Base-by-base conservation (phyloP, 2,113 vertebrate species). In the Vidua chalybeata region DNA sequence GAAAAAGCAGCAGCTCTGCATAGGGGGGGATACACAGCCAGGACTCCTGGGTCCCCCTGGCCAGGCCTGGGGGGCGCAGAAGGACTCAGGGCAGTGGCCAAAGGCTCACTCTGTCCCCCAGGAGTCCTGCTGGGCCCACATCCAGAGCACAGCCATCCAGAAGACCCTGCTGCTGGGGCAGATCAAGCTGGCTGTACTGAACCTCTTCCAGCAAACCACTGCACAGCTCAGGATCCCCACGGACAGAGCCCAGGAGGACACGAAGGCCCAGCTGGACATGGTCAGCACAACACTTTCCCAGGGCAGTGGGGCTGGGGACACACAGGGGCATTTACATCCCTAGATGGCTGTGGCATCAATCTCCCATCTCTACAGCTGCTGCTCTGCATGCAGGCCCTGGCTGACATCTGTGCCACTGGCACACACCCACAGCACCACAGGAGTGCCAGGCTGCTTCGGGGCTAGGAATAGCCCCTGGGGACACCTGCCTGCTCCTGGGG, bases 91-190 rank as follows among this genome's bases (percentile, higher is more conserved):
- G 43, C 30, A 17, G 31, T 19, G 51, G 58, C 19, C 28, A 10
- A 11, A 11, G 18, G 14, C 11, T 54, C 2, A 1, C 33, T 56
- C 45, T 43, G 17, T 69, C 12, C 49, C 55, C 21, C 95, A 99
- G 99, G 99, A 99, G 87, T 97, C 97, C 52, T 83, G 23, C 74
- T 99, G 98, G 99, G 96, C 96, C n/a, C 97, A 97, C 20, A 96
- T 98, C 84, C 98, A 98, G 96, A 98, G 97, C 80, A 98, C 94
- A 0, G 98, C 98, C 0, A 87, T 97, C 0, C 97, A 98, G 93
- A 98, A 98, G 93, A 98, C 97, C 0, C 96, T 98, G 51, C 86
- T 98, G 13, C 96, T 99, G 92, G 98, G 97, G 1, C 97, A 98
- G 81, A 94, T 98, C 39, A 98, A 98, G 87, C 97, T 98, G 97